Evolutionary conservation across 2,797 vertebrate species (phyloP).

Genomic region (Etheostoma perlongum): DNA sequence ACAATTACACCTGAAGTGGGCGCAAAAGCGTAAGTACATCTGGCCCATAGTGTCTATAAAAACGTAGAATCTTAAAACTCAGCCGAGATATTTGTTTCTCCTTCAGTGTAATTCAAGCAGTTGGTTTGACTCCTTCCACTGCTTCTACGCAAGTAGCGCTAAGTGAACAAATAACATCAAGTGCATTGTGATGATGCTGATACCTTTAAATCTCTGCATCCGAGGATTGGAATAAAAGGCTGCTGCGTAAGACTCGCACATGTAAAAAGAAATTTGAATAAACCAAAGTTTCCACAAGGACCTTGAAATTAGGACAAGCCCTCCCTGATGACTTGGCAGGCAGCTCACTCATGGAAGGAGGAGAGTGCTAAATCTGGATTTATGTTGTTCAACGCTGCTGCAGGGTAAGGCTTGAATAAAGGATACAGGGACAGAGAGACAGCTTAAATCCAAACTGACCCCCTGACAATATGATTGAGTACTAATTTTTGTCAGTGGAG

Average conservation of each 20-base stretch:
- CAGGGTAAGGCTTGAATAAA: constrained; percentile 63
- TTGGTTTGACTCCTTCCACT: constrained; percentile 26
- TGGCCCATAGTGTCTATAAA: not conserved
- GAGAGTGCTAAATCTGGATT: constrained; percentile 78
- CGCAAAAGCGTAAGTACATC: too few relatives aligned
- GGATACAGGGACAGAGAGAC: constrained; percentile 50
- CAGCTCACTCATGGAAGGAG: constrained; percentile 77
- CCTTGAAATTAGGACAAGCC: constrained; percentile 83
- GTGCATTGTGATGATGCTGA: constrained; percentile 53
- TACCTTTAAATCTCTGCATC: constrained; percentile 50
- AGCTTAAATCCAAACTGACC: constrained; percentile 57
- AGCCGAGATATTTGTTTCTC: not conserved
- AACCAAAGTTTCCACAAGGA: constrained; percentile 80
- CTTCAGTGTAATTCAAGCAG: constrained; percentile 34
- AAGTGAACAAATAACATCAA: constrained; percentile 54
- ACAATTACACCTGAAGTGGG: too few relatives aligned
- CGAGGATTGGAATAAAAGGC: constrained; percentile 55
- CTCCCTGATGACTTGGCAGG: constrained; percentile 79
- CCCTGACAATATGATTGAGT: constrained; percentile 35
- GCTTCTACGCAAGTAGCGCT: constrained; percentile 25
- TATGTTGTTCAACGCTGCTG: constrained; percentile 66
- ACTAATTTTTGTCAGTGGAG: constrained; percentile 42
- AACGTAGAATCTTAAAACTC: not conserved
- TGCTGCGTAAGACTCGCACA: constrained; percentile 55
- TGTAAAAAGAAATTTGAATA: constrained; percentile 74